phyloP scores from a whole-genome alignment of 2,888 invertebrate genomes.

The Drosophila anomelani region DNA sequence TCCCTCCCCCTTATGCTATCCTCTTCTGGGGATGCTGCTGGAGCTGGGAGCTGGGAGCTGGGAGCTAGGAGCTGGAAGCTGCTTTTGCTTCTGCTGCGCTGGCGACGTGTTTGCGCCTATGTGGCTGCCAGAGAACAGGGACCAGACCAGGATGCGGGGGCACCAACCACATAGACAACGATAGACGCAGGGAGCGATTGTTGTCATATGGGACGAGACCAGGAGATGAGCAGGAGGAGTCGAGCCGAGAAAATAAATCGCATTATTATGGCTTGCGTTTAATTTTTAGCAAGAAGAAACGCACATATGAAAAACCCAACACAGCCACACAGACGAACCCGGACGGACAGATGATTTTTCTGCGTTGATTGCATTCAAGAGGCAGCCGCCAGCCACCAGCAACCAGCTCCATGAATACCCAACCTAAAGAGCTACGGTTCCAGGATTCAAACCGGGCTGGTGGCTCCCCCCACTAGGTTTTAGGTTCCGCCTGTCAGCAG shows the following conservation, averaged over 20 bases:
- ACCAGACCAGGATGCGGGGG: too few relatives aligned
- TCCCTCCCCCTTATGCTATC: neutral
- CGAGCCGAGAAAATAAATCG: slow-evolving; percentile 65
- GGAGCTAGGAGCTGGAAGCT: too few relatives aligned
- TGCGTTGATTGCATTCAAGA: slow-evolving; percentile 18
- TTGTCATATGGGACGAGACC: slow-evolving; percentile 18
- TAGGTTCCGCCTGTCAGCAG: slow-evolving; percentile 7
- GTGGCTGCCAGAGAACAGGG: slow-evolving; percentile 14
- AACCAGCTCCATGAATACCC: slow-evolving; percentile 3
- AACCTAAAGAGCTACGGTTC: slow-evolving; percentile 2
- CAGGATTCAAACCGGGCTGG: neutral
- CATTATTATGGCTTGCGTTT: slow-evolving; percentile 78
- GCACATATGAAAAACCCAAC: slow-evolving; percentile 21
- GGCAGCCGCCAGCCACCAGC: neutral
- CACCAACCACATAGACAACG: neutral
- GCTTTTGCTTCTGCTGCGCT: slow-evolving; percentile 1
- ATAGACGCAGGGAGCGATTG: slow-evolving; percentile 22
- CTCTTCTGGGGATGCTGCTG: neutral
- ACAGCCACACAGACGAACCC: neutral
- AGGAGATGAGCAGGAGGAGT: slow-evolving; percentile 15
- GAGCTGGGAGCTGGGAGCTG: neutral
- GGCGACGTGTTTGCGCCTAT: slow-evolving; percentile 30
- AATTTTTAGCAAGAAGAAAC: slow-evolving; percentile 51
- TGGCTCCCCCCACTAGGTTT: neutral
- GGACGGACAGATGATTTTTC: slow-evolving; percentile 11